A percentile compares a stretch with the other conserved stretches of the same genome.
Conservation (phyloP, 2,113 vertebrate genomes). For the Cebidichthys violaceus region DNA sequence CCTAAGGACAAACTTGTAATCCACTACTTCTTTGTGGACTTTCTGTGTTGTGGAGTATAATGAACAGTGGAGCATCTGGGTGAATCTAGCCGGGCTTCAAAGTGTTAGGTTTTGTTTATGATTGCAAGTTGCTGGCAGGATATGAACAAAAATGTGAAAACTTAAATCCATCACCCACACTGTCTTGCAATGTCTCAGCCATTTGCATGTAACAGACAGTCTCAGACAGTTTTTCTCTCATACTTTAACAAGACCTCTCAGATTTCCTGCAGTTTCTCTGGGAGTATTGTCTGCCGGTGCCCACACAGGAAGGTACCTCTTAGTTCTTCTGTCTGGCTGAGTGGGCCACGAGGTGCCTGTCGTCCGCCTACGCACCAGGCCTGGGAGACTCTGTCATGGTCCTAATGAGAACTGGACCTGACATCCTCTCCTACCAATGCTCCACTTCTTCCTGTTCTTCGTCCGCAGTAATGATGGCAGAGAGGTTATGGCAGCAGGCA, state of each 20-base stretch:
- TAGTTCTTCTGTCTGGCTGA: slow-evolving; percentile 52
- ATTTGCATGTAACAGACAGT: slow-evolving; percentile 50
- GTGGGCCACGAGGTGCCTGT: slow-evolving; percentile 40
- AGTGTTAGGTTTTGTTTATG: slow-evolving; percentile 34
- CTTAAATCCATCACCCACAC: slow-evolving; percentile 51
- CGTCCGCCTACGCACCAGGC: slow-evolving; percentile 56
- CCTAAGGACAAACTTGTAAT: slow-evolving; percentile 8
- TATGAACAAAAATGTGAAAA: slow-evolving; percentile 51
- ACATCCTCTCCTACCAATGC: slow-evolving; percentile 52
- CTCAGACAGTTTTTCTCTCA: slow-evolving; percentile 38
- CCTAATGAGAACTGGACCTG: slow-evolving; percentile 71
- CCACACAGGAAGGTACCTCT: slow-evolving; percentile 54
- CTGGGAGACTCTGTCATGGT: slow-evolving; percentile 41
- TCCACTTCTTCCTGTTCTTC: slow-evolving; percentile 34
- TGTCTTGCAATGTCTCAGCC: slow-evolving; percentile 10
- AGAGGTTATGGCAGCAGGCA: slow-evolving; percentile 45
- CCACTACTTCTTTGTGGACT: not conserved
- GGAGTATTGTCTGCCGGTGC: slow-evolving; percentile 35
- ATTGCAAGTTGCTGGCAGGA: slow-evolving; percentile 40
- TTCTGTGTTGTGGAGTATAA: slow-evolving; percentile 3
- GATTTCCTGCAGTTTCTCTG: slow-evolving; percentile 41
- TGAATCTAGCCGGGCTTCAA: slow-evolving; percentile 3
- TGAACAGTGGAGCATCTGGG: not conserved
- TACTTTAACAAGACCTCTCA: slow-evolving; percentile 56
- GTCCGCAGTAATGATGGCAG: slow-evolving; percentile 40